These are phyloP conservation scores for Drosophila tristis DNA, from an alignment of 1,140 invertebrate species.

Conservation along the genomic window DNA sequence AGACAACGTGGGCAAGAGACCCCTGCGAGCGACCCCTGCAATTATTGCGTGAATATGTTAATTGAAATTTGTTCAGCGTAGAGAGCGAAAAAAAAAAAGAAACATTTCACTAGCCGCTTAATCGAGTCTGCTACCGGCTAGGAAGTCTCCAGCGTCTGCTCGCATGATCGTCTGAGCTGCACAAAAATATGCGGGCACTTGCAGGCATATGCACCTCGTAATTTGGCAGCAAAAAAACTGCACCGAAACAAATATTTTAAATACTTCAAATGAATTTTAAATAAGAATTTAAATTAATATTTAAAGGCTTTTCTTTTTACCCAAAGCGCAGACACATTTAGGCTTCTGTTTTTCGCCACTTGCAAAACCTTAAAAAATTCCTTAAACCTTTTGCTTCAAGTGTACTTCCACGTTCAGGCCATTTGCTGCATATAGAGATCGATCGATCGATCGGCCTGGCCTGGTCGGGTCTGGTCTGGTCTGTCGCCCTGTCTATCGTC, in stretches of 20 bases:
- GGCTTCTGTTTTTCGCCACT: too few species aligned
- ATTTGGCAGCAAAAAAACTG: too few species aligned
- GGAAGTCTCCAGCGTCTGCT: conserved; percentile 18
- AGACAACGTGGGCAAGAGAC: conserved; percentile 42
- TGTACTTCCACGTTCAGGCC: too few species aligned
- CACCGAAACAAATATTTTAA: too few species aligned
- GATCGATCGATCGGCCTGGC: conserved; percentile 42
- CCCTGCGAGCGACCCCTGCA: conserved; percentile 41
- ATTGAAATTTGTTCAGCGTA: conserved; percentile 73
- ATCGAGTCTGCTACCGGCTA: conserved; percentile 28
- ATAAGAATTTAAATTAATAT: too few species aligned
- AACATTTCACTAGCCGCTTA: conserved; percentile 58
- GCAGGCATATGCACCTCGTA: background rate
- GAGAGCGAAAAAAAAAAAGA: conserved; percentile 58
- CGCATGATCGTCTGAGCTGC: conserved; percentile 28
- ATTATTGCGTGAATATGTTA: conserved; percentile 82
- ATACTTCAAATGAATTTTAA: too few species aligned
- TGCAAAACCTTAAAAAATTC: too few species aligned
- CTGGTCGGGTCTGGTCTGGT: conserved; percentile 36
- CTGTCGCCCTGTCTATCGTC: conserved; percentile 5
- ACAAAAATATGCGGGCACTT: conserved; percentile 61
- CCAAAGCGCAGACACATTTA: too few species aligned
- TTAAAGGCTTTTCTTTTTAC: too few species aligned
- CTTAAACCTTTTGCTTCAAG: too few species aligned
- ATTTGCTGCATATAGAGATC: conserved; percentile 12